These are phyloP conservation scores for Ciconia boyciana DNA, from an alignment of 2,113 vertebrate genomes.

Conservation along the genomic window DNA sequence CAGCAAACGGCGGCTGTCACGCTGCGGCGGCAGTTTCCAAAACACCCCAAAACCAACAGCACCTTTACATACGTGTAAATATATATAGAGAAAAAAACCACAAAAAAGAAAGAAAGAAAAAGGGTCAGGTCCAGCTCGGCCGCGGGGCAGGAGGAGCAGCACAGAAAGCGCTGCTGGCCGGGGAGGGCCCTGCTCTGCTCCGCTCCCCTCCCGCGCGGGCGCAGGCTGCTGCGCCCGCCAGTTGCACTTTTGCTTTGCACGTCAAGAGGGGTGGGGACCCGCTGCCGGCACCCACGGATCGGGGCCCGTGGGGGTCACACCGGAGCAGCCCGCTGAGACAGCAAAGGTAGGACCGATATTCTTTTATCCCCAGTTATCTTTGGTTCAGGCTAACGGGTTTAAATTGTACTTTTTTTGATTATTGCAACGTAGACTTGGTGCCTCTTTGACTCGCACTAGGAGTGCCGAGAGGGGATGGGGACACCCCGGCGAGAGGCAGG, in stretches of 20 bases:
- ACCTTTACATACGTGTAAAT: fast-evolving
- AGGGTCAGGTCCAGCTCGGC: fast-evolving
- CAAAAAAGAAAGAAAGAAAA: neutral
- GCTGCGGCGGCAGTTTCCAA: neutral
- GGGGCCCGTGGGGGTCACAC: neutral
- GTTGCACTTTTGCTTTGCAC: slow-evolving; percentile 20
- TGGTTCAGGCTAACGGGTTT: fast-evolving
- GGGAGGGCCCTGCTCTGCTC: neutral
- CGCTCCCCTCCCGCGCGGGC: neutral
- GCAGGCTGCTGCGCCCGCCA: neutral
- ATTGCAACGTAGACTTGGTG: fast-evolving
- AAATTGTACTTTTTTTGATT: fast-evolving
- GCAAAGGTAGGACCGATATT: neutral
- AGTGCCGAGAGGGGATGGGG: neutral
- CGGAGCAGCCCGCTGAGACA: fast-evolving
- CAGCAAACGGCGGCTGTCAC: fast-evolving
- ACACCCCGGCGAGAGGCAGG: neutral
- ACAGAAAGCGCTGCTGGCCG: fast-evolving
- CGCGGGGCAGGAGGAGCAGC: neutral
- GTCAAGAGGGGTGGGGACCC: neutral
- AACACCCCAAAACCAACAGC: neutral
- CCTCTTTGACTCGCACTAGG: fast-evolving
- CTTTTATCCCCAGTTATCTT: fast-evolving
- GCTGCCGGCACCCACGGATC: neutral
- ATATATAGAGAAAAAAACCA: neutral